Evolutionary conservation across 2,797 vertebrate genomes (phyloP).

Genomic region (Sus cebifrons): DNA sequence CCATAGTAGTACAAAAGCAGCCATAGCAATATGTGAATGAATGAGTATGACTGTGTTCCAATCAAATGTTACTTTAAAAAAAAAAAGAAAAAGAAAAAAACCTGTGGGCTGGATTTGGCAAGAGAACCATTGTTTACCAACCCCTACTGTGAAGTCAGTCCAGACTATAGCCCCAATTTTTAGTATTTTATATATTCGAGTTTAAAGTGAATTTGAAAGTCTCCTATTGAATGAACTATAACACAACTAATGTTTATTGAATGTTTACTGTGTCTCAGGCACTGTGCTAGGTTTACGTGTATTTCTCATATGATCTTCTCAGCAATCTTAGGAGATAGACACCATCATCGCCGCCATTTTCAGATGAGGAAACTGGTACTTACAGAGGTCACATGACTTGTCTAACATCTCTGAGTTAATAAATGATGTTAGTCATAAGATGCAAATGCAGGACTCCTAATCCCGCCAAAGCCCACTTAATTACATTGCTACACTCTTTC

Average conservation of each 20-base stretch:
- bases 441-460: background rate
- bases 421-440: background rate
- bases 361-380: background rate
- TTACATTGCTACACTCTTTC: background rate
- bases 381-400: background rate
- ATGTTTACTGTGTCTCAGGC: background rate
- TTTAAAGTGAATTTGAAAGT: slow-evolving; percentile 34
- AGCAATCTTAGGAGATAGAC: background rate
- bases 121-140: background rate
- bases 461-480: background rate
- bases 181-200: background rate
- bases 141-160: background rate
- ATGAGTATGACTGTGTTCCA: background rate
- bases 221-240: background rate
- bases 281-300: background rate
- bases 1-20: background rate
- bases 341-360: background rate
- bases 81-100: background rate
- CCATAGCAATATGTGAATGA: background rate
- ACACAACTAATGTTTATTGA: background rate
- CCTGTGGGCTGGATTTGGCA: background rate
- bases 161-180: background rate
- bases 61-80: background rate
- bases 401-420: background rate
- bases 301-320: background rate